Conservation (phyloP, 2,888 invertebrate species). For the Torymus tubicola region DNA sequence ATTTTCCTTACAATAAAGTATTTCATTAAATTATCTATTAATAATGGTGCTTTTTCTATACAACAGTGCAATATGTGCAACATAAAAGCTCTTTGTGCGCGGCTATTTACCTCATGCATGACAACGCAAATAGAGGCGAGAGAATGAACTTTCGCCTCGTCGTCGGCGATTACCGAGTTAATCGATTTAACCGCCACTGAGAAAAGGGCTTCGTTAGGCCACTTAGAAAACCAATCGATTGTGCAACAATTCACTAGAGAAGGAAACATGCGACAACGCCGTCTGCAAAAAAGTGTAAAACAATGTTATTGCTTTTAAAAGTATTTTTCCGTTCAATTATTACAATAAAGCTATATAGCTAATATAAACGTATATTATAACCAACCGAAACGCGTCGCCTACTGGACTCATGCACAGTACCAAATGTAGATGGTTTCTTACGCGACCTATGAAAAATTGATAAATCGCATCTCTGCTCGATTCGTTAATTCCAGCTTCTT, state of each 20-base stretch:
- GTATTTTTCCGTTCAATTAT: background rate
- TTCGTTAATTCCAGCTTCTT: conserved; percentile 82
- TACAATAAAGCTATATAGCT: background rate
- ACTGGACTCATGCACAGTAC: conserved; percentile 95
- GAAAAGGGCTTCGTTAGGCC: conserved; percentile 91
- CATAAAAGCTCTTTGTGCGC: too few species aligned
- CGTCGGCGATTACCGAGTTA: conserved; percentile 78
- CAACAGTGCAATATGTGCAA: background rate
- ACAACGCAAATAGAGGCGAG: conserved; percentile 83
- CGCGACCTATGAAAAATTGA: conserved; percentile 90
- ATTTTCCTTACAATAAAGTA: background rate
- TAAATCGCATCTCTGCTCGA: conserved; percentile 87
- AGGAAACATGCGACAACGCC: conserved; percentile 95
- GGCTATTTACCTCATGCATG: conserved; percentile 81
- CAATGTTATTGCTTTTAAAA: background rate
- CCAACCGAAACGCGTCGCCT: conserved; percentile 88
- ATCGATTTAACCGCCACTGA: conserved; percentile 89
- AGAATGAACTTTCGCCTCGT: conserved; percentile 77
- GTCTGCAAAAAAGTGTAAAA: conserved; percentile 76
- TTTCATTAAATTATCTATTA: too few species aligned
- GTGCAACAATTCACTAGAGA: conserved; percentile 94
- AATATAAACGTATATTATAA: background rate
- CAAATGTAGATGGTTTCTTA: conserved; percentile 89
- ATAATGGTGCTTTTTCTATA: too few species aligned
- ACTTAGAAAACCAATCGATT: conserved; percentile 95